Conservation (phyloP, 2,888 invertebrate genomes). For the Pseudococcus jackbeardsleyi region DNA sequence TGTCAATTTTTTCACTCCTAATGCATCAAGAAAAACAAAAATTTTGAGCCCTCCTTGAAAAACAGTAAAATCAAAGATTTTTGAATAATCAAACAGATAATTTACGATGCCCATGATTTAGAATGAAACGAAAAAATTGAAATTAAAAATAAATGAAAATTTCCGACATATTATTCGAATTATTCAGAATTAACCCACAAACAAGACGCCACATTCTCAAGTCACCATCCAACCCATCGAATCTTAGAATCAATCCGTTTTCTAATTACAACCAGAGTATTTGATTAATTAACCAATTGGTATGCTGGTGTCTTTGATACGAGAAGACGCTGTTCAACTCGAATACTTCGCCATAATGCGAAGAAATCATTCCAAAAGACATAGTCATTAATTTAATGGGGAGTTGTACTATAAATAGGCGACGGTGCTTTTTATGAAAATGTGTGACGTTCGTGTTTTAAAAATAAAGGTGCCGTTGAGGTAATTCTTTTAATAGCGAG, state of each 20-base stretch:
- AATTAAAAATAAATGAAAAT: slow-evolving; percentile 21
- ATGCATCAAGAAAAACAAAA: too few species aligned
- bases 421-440: slow-evolving; percentile 37
- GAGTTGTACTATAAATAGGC: slow-evolving; percentile 14
- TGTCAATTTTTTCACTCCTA: too few species aligned
- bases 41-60: too few species aligned
- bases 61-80: too few species aligned
- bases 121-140: too few species aligned
- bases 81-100: background rate
- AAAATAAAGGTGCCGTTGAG: slow-evolving; percentile 19
- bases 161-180: background rate
- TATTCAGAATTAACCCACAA: too few species aligned
- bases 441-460: slow-evolving; percentile 36
- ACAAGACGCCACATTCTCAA: background rate
- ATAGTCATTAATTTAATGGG: slow-evolving; percentile 43
- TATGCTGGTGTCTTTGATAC: background rate
- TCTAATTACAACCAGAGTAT: background rate
- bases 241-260: background rate
- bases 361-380: slow-evolving; percentile 34
- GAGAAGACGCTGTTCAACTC: background rate
- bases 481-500: slow-evolving; percentile 50
- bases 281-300: slow-evolving; percentile 31
- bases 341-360: background rate
- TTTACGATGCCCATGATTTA: too few species aligned
- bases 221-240: background rate